Conservation (phyloP, 2,113 vertebrate species). For the Psilopogon haemacephalus region DNA sequence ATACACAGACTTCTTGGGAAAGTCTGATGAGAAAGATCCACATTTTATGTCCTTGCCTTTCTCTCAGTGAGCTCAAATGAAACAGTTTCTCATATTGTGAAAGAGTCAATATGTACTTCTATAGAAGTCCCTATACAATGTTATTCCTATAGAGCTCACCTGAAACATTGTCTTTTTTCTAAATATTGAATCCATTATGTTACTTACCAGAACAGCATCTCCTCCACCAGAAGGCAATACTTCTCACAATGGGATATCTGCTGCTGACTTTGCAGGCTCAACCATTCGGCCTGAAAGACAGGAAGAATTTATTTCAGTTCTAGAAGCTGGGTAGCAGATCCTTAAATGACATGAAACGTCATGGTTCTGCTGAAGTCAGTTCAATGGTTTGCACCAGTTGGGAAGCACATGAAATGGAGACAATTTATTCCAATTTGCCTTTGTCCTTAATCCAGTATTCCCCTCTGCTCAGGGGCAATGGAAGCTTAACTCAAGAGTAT, state of each 20-base stretch:
- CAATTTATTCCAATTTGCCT: background rate
- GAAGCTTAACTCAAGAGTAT: background rate
- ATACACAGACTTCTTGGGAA: background rate
- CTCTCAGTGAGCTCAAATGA: background rate
- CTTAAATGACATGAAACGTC: background rate
- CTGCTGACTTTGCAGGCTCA: background rate
- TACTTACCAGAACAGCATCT: background rate
- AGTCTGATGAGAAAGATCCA: background rate
- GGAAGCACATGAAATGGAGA: background rate
- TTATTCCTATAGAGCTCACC: background rate
- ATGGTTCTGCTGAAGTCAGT: background rate
- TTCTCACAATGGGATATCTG: background rate
- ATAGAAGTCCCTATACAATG: background rate
- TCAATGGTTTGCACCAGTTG: background rate
- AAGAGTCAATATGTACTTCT: background rate
- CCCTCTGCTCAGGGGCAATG: background rate
- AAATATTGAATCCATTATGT: fast-evolving
- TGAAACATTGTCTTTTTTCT: background rate
- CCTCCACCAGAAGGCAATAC: background rate
- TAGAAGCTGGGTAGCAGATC: background rate
- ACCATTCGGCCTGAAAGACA: background rate
- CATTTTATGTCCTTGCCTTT: background rate
- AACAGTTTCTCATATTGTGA: background rate
- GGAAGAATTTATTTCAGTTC: background rate
- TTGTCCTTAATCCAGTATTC: background rate